Conservation (phyloP, 2,797 vertebrate species). For the Pangasius macronema region DNA sequence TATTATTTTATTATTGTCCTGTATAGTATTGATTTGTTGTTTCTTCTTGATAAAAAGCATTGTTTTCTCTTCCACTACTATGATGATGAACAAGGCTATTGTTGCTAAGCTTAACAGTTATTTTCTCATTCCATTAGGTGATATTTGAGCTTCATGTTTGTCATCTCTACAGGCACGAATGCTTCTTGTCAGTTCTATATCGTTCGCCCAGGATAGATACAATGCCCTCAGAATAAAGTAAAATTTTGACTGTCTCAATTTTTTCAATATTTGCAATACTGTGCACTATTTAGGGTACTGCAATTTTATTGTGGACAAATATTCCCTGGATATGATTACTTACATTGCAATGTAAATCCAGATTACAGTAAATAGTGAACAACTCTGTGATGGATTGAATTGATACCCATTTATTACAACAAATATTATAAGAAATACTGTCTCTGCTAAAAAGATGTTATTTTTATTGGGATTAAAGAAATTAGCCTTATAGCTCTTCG, state of each 20-base stretch:
- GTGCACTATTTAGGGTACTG: not conserved
- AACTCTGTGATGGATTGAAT: not conserved
- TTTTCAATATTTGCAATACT: not conserved
- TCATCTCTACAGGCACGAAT: too few species aligned
- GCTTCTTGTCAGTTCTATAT: too few species aligned
- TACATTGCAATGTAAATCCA: not conserved
- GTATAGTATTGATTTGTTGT: not conserved
- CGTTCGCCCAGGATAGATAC: too few species aligned
- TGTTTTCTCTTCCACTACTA: not conserved
- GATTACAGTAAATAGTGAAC: not conserved
- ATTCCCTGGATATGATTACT: not conserved
- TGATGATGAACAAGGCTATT: not conserved
- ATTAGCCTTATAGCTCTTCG: too few species aligned
- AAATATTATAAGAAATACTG: not conserved
- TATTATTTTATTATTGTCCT: not conserved
- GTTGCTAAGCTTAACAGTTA: not conserved
- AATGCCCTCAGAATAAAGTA: too few species aligned
- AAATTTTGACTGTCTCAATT: too few species aligned
- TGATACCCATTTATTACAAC: not conserved
- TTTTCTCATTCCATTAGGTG: not conserved
- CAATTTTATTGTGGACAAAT: not conserved
- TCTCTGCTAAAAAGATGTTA: not conserved
- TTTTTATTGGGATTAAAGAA: not conserved
- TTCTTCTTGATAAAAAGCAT: not conserved
- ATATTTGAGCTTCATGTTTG: too few species aligned